phyloP scores from a whole-genome alignment of 2,113 vertebrate genomes.

The Rhinogobius similis region DNA sequence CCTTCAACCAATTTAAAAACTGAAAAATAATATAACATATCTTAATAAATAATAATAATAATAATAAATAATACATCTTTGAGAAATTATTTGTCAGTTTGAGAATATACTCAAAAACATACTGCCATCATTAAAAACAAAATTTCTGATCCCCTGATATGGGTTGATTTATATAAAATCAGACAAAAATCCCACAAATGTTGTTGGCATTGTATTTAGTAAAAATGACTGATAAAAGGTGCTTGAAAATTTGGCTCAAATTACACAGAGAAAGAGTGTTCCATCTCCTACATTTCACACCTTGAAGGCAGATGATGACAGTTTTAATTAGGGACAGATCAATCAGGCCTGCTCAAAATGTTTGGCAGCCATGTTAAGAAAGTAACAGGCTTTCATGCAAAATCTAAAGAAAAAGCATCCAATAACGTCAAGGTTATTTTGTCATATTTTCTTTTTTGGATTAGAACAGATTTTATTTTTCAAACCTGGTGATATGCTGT shows the following conservation, averaged over 20 bases:
- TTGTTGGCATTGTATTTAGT: not conserved
- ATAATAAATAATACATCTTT: no score
- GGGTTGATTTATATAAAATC: not conserved
- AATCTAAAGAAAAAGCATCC: slow-evolving; percentile 21
- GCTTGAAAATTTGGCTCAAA: slow-evolving; percentile 8
- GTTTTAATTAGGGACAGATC: slow-evolving; percentile 42
- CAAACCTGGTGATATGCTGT: slow-evolving; percentile 15
- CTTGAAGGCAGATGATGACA: slow-evolving; percentile 20
- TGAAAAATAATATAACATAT: no score
- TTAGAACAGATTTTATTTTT: slow-evolving; percentile 24
- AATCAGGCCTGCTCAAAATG: slow-evolving; percentile 19
- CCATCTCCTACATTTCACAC: slow-evolving; percentile 18
- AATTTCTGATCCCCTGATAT: not conserved
- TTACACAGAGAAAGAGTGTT: slow-evolving; percentile 5
- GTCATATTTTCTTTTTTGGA: slow-evolving; percentile 16
- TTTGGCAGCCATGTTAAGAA: slow-evolving; percentile 20
- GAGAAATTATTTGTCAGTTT: not conserved
- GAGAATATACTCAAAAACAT: not conserved
- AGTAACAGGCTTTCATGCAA: slow-evolving; percentile 25
- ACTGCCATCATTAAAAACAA: not conserved
- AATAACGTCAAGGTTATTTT: slow-evolving; percentile 35
- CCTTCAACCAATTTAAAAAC: no score
- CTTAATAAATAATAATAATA: no score
- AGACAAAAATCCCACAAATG: not conserved
- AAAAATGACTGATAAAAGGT: slow-evolving; percentile 16